Conservation (phyloP, 2,113 vertebrate genomes). For the Gnathonemus echidnorhynchus region DNA sequence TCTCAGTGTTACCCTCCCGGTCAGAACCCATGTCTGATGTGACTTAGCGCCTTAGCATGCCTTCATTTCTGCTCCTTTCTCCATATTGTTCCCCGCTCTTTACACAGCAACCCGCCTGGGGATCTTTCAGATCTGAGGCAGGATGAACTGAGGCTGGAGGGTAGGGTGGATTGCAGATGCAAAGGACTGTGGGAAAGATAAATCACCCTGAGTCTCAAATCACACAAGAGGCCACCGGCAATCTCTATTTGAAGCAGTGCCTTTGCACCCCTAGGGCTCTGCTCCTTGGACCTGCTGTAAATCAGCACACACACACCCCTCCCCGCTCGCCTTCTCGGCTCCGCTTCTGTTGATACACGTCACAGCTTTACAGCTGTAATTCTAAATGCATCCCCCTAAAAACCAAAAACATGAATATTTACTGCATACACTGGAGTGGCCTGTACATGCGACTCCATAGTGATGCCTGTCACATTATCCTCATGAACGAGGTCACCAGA, state of each 20-base stretch:
- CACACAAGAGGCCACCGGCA: slow-evolving; percentile 68
- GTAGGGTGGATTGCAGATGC: slow-evolving; percentile 42
- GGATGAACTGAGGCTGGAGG: background rate
- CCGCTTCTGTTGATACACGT: slow-evolving; percentile 23
- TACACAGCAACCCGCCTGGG: background rate
- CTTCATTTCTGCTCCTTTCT: background rate
- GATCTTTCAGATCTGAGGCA: background rate
- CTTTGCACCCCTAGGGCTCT: slow-evolving; percentile 64
- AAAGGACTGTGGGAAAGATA: slow-evolving; percentile 60
- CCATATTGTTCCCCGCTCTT: background rate
- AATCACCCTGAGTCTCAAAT: slow-evolving; percentile 73
- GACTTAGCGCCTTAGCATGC: background rate
- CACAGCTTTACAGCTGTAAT: slow-evolving; percentile 21
- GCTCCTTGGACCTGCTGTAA: slow-evolving; percentile 68
- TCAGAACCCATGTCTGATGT: background rate
- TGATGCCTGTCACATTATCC: background rate
- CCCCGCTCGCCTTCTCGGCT: background rate
- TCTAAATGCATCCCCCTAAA: background rate
- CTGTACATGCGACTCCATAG: background rate
- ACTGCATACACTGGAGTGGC: background rate
- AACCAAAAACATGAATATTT: background rate
- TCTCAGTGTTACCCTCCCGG: background rate
- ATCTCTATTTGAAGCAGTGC: slow-evolving; percentile 71
- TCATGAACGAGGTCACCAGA: background rate
- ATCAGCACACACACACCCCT: slow-evolving; percentile 55